phyloP scores from a whole-genome alignment of 2,113 vertebrate genomes.

The Rhea americana region DNA sequence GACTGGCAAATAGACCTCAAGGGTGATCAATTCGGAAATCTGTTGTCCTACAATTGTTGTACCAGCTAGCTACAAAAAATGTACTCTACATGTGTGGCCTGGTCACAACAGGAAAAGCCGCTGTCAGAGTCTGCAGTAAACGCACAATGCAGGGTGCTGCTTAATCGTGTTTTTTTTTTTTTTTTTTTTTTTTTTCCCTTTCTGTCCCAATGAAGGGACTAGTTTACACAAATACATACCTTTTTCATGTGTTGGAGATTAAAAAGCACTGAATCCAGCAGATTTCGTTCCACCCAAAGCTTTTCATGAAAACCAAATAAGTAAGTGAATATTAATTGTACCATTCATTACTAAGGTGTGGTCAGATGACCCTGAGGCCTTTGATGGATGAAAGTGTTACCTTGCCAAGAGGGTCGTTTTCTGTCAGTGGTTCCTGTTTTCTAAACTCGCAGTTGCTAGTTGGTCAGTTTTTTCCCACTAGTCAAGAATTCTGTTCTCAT shows the following conservation, averaged over 20 bases:
- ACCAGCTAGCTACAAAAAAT: neutral
- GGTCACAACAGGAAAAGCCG: neutral
- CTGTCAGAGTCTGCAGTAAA: neutral
- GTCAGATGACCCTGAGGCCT: neutral
- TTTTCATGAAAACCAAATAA: neutral
- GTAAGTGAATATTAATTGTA: neutral
- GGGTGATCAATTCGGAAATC: neutral
- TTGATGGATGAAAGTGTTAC: neutral
- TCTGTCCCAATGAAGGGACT: neutral
- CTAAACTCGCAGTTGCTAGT: neutral
- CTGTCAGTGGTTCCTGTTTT: neutral
- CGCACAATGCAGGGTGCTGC: neutral
- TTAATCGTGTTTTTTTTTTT: neutral
- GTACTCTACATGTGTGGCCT: fast-evolving
- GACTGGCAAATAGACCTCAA: neutral
- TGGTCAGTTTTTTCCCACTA: neutral
- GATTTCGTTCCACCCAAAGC: neutral
- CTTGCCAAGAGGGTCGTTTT: neutral
- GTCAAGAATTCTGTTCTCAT: neutral
- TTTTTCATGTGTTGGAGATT: neutral
- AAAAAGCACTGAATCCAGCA: neutral
- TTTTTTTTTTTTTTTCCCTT: neutral
- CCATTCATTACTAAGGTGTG: neutral
- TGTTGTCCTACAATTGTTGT: neutral
- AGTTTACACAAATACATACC: neutral